Conservation (phyloP, 2,888 invertebrate species). For the Stictocephala bisonia region DNA sequence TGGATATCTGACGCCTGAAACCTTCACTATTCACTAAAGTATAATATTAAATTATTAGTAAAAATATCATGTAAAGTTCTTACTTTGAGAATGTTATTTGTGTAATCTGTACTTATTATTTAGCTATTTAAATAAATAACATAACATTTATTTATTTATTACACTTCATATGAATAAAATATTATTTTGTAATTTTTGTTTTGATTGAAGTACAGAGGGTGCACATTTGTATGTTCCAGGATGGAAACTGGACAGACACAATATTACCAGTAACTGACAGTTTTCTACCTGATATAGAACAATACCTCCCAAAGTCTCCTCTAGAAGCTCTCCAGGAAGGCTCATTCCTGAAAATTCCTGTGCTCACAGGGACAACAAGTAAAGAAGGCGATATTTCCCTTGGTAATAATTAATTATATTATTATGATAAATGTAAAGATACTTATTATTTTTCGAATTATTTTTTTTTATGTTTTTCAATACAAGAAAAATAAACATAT, state of each 20-base stretch:
- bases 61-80: no score
- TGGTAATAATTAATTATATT: slow-evolving; percentile 62
- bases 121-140: not conserved
- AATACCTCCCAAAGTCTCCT: slow-evolving; percentile 71
- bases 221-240: no score
- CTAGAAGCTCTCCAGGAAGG: slow-evolving; percentile 68
- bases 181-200: no score
- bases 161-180: no score
- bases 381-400: slow-evolving; percentile 73
- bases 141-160: not conserved
- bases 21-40: no score
- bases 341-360: slow-evolving; percentile 71
- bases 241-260: slow-evolving; percentile 69
- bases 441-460: not conserved
- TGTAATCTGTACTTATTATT: no score
- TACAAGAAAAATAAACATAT: not conserved
- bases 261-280: slow-evolving; percentile 74
- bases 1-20: no score
- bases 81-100: no score
- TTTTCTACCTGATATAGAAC: slow-evolving; percentile 71
- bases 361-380: slow-evolving; percentile 76
- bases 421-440: not conserved
- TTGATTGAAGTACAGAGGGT: no score
- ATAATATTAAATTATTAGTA: no score
- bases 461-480: no score